Evolutionary conservation across 2,113 vertebrate genomes (phyloP), one percentile per base, ranked within the genome.

Genomic region (Diadophis punctatus): DNA sequence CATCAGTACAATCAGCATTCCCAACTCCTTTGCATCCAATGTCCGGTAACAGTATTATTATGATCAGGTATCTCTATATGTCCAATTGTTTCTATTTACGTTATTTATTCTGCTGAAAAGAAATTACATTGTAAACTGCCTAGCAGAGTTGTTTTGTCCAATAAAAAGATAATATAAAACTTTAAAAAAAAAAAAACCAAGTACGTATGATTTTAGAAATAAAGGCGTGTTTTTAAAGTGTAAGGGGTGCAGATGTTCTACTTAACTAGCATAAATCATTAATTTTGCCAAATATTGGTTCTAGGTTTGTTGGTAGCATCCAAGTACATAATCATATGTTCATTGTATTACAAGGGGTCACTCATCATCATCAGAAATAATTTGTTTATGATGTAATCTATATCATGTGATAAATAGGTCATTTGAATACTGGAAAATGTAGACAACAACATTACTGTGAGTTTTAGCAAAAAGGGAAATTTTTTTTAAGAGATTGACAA

Each of bases 401-500:
- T 85, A 1, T 55, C 87, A 88, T 8, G 39, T 8, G 88, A 10
- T 48, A 90, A 93, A 30, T 34, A 49, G 22, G 92, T 93, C 92
- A 55, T 43, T 86, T 68, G 85, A 91, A 88, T 55, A 91, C 49
- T 53, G 2, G 16, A 87, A 2, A 89, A 84, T 55, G 48, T 56
- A 93, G 51, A 8, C 25, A 48, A 86, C 4, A 58, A 68, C 3
- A 46, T 49, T 58, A 88, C 80, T 88, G n/a, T 0, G 43, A 43
- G 53, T 88, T 94, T 93, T 87, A 11, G 22, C 43, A 93, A 52
- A 12, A 90, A 74, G 48, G 0, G 8, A 5, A 88, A 5, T 68
- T 93, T 90, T 52, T 68, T 93, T 90, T 52, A 92, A 68, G 94
- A 95, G 80, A 93, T 4, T 95, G 92, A 91, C 43, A 91, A 95